Evolutionary conservation across 1,140 invertebrate genomes (phyloP).

Genomic region (Neodiprion fabricii): DNA sequence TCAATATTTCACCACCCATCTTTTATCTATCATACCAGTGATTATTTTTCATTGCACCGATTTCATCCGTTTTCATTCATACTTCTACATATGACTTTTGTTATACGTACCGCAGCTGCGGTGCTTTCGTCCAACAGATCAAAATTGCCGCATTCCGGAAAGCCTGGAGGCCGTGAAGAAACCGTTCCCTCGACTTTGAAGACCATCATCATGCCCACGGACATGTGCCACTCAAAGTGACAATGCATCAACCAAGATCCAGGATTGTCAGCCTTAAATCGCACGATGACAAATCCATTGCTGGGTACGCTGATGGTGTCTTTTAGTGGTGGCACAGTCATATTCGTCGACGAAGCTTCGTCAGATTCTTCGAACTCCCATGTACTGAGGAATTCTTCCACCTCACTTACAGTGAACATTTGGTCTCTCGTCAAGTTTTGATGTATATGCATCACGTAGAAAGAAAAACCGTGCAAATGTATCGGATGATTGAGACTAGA

Average conservation of each 20-base stretch:
- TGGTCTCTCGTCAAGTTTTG: slow-evolving; percentile 47
- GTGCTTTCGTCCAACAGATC: neutral
- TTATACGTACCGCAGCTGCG: too few species aligned
- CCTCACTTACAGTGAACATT: neutral
- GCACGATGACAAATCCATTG: slow-evolving; percentile 63
- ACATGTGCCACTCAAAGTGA: slow-evolving; percentile 58
- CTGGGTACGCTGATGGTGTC: slow-evolving; percentile 65
- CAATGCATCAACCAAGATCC: slow-evolving; percentile 62
- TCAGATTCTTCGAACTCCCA: neutral
- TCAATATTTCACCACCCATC: too few species aligned
- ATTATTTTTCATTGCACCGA: too few species aligned
- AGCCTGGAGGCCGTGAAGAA: slow-evolving; percentile 47
- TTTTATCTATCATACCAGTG: too few species aligned
- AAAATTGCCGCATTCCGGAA: slow-evolving; percentile 62
- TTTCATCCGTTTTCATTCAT: too few species aligned
- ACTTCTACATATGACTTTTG: too few species aligned
- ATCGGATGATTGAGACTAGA: slow-evolving; percentile 89
- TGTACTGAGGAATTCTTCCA: neutral
- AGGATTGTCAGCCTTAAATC: slow-evolving; percentile 61
- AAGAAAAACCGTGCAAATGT: slow-evolving; percentile 89
- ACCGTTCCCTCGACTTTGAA: slow-evolving; percentile 59
- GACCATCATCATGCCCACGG: slow-evolving; percentile 60
- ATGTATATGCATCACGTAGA: slow-evolving; percentile 88
- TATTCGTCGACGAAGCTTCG: too few species aligned
- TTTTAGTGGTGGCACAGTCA: slow-evolving; percentile 54